Percentiles rank a stretch among this genome's conserved stretches.
Conservation (phyloP, 2,797 vertebrate species). For the Fundulus diaphanus region DNA sequence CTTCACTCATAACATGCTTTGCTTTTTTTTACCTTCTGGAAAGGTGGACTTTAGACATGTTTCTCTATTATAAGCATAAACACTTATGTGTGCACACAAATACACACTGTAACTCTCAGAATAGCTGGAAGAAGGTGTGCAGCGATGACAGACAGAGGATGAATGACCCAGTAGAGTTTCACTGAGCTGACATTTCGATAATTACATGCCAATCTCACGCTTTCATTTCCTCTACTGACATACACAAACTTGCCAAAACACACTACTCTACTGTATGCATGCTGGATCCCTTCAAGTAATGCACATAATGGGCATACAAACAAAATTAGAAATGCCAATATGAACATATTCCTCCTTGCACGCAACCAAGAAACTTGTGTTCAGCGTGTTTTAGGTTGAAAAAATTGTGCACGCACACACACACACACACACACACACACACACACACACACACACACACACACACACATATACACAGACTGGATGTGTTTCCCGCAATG, state of each 20-base stretch:
- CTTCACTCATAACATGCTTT: constrained; percentile 29
- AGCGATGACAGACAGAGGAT: constrained; percentile 69
- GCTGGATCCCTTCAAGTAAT: constrained; percentile 10
- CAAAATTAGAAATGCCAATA: background rate
- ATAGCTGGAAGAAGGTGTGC: constrained; percentile 44
- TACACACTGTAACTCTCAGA: constrained; percentile 36
- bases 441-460: constrained; percentile 4
- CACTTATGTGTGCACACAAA: constrained; percentile 25
- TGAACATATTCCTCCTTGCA: background rate
- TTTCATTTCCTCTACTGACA: constrained; percentile 62
- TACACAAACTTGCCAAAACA: constrained; percentile 41
- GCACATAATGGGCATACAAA: constrained; percentile 9
- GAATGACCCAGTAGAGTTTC: constrained; percentile 64
- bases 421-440: background rate
- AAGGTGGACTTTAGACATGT: constrained; percentile 22
- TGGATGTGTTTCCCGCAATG: constrained; percentile 71
- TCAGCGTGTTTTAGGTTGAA: constrained; percentile 11
- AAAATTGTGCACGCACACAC: constrained; percentile 26
- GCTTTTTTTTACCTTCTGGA: constrained; percentile 19
- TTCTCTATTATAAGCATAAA: constrained; percentile 10
- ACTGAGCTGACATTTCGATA: constrained; percentile 74
- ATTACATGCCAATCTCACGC: constrained; percentile 76
- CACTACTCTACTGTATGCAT: constrained; percentile 9
- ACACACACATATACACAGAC: constrained; percentile 15
- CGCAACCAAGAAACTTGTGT: constrained; percentile 21